A percentile compares a stretch with the other conserved stretches of the same genome.
Conservation (phyloP, 2,113 vertebrate species). For the Cryptotis parvus region DNA sequence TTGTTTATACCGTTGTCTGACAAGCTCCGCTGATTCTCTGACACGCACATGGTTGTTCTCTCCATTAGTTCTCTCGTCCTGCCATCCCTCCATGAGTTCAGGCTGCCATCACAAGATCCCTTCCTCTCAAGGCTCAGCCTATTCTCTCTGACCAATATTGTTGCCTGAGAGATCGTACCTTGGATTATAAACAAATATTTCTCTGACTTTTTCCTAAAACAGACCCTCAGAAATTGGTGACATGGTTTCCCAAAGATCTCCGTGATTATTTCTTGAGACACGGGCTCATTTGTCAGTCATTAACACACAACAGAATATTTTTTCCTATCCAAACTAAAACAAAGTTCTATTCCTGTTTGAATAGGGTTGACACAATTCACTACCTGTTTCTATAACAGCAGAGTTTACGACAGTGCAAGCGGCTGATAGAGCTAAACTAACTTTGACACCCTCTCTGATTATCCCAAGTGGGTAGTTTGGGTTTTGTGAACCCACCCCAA, state of each 20-base stretch:
- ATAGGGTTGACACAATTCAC: neutral
- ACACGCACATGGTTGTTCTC: neutral
- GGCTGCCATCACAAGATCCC: neutral
- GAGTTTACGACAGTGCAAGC: neutral
- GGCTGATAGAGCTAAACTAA: neutral
- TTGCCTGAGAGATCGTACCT: neutral
- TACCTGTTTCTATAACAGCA: neutral
- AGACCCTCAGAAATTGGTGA: neutral
- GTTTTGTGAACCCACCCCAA: neutral
- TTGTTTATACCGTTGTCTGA: neutral
- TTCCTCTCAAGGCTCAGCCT: neutral
- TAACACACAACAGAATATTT: conserved; percentile 15
- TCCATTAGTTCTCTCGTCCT: neutral
- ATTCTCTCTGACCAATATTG: neutral
- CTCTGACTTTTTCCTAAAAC: conserved; percentile 27
- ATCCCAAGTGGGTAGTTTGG: conserved; percentile 1
- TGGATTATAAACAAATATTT: conserved; percentile 24
- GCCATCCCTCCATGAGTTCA: neutral
- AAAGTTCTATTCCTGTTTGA: conserved; percentile 15
- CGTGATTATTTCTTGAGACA: neutral
- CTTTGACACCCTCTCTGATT: conserved; percentile 24
- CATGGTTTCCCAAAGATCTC: neutral
- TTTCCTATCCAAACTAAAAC: neutral
- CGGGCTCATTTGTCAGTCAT: neutral
- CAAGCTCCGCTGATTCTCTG: neutral